phyloP scores from a whole-genome alignment of 1,140 invertebrate species.

The Drosophila jambulina region DNA sequence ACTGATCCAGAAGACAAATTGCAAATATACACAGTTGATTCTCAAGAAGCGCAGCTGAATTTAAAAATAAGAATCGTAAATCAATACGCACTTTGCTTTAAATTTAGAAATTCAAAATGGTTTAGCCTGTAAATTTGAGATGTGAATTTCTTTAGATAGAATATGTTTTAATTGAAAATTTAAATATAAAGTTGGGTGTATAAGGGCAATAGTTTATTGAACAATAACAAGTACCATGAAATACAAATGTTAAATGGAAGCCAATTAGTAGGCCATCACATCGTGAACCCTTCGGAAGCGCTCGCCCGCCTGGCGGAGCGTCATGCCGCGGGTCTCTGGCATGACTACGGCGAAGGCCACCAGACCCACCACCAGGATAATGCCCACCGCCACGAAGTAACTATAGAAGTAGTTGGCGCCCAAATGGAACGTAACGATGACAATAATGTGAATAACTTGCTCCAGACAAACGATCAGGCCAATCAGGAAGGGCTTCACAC shows the following conservation, averaged over 20 bases:
- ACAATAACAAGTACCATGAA: background rate
- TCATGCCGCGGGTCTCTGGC: conserved; percentile 66
- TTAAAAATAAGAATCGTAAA: conserved; percentile 4
- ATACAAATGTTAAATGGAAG: background rate
- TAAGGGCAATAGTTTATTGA: conserved; percentile 24
- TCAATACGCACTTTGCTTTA: background rate
- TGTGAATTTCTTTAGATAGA: background rate
- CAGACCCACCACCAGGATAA: conserved; percentile 55
- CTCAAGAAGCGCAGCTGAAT: background rate
- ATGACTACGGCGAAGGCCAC: conserved; percentile 55
- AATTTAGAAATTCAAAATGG: background rate
- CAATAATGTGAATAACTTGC: conserved; percentile 69
- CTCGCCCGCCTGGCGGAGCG: conserved; percentile 59
- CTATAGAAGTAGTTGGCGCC: background rate
- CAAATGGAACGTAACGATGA: conserved; percentile 38
- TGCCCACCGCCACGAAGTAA: conserved; percentile 63
- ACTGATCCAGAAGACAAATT: background rate
- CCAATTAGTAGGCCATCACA: conserved; percentile 37
- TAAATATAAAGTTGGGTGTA: background rate
- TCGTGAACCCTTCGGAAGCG: conserved; percentile 55
- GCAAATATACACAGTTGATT: background rate
- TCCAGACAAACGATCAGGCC: conserved; percentile 64
- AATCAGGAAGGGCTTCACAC: conserved; percentile 56
- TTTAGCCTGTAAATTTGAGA: background rate
- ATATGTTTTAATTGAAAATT: background rate